Percentiles rank a stretch among this genome's conserved stretches.
phyloP scores from a whole-genome alignment of 2,888 invertebrate genomes.

The Limnephilus auricula region DNA sequence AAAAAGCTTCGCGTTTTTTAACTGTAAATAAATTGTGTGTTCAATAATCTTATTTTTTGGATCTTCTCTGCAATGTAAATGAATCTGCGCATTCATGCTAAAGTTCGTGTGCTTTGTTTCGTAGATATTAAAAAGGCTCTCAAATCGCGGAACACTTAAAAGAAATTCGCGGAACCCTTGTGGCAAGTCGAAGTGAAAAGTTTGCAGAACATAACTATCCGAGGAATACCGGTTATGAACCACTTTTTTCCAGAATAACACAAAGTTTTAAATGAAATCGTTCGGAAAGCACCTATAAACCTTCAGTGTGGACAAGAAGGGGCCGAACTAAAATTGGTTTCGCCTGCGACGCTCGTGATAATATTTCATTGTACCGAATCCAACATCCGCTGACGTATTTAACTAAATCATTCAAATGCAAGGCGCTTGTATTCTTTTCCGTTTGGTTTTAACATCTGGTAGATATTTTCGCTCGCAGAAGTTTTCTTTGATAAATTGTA shows the following conservation, averaged over 20 bases:
- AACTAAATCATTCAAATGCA: constrained; percentile 16
- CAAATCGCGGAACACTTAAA: background rate
- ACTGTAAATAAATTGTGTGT: background rate
- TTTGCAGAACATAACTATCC: too few relatives aligned
- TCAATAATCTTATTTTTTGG: background rate
- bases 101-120: background rate
- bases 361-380: constrained; percentile 6
- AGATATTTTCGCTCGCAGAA: background rate
- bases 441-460: background rate
- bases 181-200: too few relatives aligned
- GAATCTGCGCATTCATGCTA: background rate
- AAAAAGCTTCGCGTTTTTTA: background rate
- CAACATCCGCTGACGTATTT: constrained; percentile 9
- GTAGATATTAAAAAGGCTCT: background rate
- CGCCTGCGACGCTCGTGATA: background rate
- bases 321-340: background rate
- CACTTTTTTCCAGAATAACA: background rate
- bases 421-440: background rate
- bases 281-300: background rate
- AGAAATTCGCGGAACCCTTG: background rate
- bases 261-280: background rate
- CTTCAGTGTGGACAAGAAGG: background rate
- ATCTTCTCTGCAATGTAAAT: background rate
- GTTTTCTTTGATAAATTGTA: background rate
- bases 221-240: background rate